These are phyloP conservation scores for Coendou prehensilis DNA, from an alignment of 2,797 vertebrate species.

Conservation along the genomic window DNA sequence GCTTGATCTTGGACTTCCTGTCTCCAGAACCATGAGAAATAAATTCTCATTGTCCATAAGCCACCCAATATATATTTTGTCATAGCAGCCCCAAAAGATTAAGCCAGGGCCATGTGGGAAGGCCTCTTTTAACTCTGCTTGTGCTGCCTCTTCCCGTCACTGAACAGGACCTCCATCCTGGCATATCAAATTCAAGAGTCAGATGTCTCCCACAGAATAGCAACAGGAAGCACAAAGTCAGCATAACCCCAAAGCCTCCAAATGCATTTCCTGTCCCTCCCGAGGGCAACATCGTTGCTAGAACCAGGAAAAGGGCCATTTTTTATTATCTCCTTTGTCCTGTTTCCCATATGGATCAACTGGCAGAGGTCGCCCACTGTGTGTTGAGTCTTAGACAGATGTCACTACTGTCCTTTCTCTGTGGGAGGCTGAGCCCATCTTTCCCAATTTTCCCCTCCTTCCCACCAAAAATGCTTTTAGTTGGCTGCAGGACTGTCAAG, in stretches of 20 bases:
- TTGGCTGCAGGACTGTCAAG: neutral
- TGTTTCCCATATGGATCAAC: rapidly evolving
- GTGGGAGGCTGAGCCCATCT: neutral
- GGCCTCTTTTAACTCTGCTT: no score
- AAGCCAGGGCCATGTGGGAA: neutral
- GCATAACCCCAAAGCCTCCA: neutral
- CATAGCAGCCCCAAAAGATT: neutral
- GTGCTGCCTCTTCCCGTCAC: no score
- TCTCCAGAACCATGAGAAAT: neutral
- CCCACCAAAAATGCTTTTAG: neutral
- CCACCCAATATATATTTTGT: neutral
- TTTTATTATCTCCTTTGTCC: neutral
- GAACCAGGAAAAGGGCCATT: rapidly evolving
- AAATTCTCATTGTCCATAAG: neutral
- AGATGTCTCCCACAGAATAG: rapidly evolving
- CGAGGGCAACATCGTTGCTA: neutral
- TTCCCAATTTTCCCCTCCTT: neutral
- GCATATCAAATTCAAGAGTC: neutral
- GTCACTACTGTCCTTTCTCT: no score
- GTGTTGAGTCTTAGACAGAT: neutral
- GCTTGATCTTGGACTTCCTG: neutral
- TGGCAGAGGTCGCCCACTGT: rapidly evolving
- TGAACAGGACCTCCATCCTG: neutral
- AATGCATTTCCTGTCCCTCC: neutral
- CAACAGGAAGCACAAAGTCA: neutral